Evolutionary conservation across 2,113 vertebrate species (phyloP).

Genomic region (Varanus salvator): DNA sequence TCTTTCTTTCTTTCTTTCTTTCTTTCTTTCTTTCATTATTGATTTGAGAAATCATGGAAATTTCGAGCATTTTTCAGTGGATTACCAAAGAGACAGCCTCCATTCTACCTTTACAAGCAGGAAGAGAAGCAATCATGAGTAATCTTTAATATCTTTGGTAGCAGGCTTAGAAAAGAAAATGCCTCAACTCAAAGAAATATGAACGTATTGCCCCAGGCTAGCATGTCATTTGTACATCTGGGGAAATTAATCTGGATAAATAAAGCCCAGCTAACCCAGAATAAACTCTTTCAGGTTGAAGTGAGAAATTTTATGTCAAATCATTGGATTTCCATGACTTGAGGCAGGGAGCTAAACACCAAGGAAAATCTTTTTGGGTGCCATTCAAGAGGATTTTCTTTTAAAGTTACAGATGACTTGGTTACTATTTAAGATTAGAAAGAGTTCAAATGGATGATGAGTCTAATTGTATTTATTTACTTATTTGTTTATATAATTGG

Average conservation of each 20-base stretch:
- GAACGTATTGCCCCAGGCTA: neutral
- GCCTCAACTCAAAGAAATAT: neutral
- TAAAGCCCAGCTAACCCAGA: neutral
- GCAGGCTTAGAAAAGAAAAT: neutral
- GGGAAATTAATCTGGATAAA: neutral
- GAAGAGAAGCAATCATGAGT: neutral
- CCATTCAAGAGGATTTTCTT: neutral
- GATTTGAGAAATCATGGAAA: neutral
- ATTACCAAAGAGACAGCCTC: neutral
- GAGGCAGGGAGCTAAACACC: neutral
- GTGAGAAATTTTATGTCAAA: neutral
- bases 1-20: too few relatives aligned
- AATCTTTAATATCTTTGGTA: neutral
- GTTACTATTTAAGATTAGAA: neutral
- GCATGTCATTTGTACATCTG: slow-evolving; percentile 5
- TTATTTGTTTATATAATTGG: neutral
- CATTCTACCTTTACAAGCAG: neutral
- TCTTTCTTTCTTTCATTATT: neutral
- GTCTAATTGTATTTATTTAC: too few relatives aligned
- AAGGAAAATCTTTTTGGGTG: neutral
- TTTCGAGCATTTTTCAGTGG: neutral
- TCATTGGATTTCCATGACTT: neutral
- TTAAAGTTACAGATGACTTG: neutral
- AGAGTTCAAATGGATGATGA: neutral
- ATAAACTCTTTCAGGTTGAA: neutral